A percentile compares a stretch with the other conserved stretches of the same genome.
Evolutionary conservation across 1,140 invertebrate species (phyloP).

Genomic region (Solenopsis fugax): DNA sequence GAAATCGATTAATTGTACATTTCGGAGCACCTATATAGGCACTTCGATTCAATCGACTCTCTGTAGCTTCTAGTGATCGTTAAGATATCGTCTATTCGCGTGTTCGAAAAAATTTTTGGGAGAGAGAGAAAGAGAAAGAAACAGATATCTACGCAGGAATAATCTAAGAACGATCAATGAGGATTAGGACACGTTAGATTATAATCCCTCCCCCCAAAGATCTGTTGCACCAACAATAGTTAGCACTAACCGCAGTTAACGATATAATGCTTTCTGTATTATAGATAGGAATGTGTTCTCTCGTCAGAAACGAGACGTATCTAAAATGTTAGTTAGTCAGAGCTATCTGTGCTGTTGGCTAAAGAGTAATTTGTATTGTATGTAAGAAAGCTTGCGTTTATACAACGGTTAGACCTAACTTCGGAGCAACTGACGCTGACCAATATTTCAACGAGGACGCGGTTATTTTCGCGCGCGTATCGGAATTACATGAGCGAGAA

Average conservation of each 20-base stretch:
- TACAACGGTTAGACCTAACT: conserved; percentile 45
- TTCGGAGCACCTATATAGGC: conserved; percentile 52
- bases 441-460: conserved; percentile 44
- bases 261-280: conserved; percentile 59
- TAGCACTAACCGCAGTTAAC: conserved; percentile 62
- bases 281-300: conserved; percentile 41
- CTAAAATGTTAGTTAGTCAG: conserved; percentile 43
- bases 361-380: conserved; percentile 38
- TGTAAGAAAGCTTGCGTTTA: conserved; percentile 37
- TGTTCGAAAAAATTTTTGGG: conserved; percentile 27
- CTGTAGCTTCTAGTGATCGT: conserved; percentile 60
- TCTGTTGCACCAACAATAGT: conserved; percentile 54
- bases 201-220: conserved; percentile 9
- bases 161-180: conserved; percentile 50
- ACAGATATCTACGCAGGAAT: conserved; percentile 27
- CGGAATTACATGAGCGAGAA: neutral
- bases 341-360: conserved; percentile 37
- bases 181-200: conserved; percentile 38
- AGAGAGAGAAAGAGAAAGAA: conserved; percentile 50
- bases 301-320: conserved; percentile 21
- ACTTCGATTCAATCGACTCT: conserved; percentile 61
- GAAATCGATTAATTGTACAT: conserved; percentile 56
- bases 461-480: conserved; percentile 48
- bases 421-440: conserved; percentile 50
- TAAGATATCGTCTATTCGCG: conserved; percentile 63